Conservation (phyloP, 35 echinoderm and acorn worm species). For the Lytechinus variegatus region DNA sequence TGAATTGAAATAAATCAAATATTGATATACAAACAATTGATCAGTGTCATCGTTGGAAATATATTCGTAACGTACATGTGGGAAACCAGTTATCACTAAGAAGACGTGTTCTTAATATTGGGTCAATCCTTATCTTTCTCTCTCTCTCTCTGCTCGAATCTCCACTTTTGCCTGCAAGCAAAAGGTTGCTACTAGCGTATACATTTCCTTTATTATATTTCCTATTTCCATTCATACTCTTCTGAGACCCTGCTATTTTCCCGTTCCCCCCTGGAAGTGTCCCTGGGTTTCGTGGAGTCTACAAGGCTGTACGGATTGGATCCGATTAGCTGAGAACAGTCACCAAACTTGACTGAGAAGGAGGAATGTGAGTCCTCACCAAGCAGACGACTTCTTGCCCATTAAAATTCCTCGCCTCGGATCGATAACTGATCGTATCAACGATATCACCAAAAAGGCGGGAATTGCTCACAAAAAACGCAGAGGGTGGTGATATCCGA, state of each 20-base stretch:
- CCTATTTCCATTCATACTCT: background rate
- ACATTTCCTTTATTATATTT: background rate
- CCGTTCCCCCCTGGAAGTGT: background rate
- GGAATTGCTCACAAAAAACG: background rate
- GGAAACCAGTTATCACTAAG: no score
- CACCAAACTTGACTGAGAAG: constrained; percentile 19
- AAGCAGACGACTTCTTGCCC: background rate
- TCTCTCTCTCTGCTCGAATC: background rate
- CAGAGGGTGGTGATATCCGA: background rate
- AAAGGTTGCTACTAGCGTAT: background rate
- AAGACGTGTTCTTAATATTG: no score
- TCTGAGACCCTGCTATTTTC: no score
- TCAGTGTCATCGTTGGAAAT: no score
- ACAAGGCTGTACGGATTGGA: constrained; percentile 1
- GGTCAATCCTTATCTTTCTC: background rate
- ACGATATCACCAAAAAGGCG: background rate
- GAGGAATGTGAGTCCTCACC: constrained; percentile 33
- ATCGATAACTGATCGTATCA: constrained; percentile 43
- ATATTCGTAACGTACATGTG: no score
- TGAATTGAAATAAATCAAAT: no score
- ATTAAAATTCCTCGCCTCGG: constrained; percentile 44
- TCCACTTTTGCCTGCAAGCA: background rate
- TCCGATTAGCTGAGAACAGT: background rate
- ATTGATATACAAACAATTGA: no score
- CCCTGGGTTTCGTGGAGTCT: background rate